Evolutionary conservation across 2,888 invertebrate genomes (phyloP).

Genomic region (Drosophila neonasuta): DNA sequence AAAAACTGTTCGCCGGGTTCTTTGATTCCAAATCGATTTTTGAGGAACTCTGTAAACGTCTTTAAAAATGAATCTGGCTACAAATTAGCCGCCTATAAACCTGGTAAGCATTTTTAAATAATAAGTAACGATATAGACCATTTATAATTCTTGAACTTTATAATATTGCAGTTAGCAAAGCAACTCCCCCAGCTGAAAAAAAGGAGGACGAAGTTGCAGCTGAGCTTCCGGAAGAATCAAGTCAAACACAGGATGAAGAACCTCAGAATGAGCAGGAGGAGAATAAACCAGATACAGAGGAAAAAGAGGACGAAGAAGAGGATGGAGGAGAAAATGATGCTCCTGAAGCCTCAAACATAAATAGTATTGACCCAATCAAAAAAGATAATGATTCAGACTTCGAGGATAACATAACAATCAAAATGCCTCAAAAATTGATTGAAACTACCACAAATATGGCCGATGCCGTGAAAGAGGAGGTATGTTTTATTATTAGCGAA

Average conservation of each 20-base stretch:
- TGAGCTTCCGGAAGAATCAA: constrained; percentile 20
- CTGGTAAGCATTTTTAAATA: constrained; percentile 48
- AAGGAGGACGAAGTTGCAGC: constrained; percentile 27
- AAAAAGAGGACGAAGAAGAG: not conserved
- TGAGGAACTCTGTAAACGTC: constrained; percentile 93
- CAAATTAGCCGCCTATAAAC: constrained; percentile 81
- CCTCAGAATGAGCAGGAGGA: not conserved
- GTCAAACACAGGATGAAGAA: constrained; percentile 10
- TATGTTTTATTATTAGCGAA: not conserved
- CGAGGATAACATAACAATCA: constrained; percentile 85
- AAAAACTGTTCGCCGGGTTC: constrained; percentile 96
- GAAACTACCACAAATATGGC: constrained; percentile 25
- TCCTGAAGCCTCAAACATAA: not conserved
- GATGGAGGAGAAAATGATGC: not conserved
- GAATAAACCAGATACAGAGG: constrained; percentile 4
- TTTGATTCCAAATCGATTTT: constrained; percentile 94
- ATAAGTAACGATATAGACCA: not conserved
- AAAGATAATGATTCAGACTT: constrained; percentile 82
- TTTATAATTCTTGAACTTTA: not conserved
- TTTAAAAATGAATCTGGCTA: constrained; percentile 97
- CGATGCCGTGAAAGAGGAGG: constrained; percentile 40
- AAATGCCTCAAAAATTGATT: constrained; percentile 82
- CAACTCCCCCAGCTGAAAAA: constrained; percentile 27
- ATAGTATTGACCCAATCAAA: constrained; percentile 32
- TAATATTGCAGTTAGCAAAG: constrained; percentile 30